Evolutionary conservation across 2,888 invertebrate species (phyloP).

Genomic region (Sinohyriopsis cumingii): DNA sequence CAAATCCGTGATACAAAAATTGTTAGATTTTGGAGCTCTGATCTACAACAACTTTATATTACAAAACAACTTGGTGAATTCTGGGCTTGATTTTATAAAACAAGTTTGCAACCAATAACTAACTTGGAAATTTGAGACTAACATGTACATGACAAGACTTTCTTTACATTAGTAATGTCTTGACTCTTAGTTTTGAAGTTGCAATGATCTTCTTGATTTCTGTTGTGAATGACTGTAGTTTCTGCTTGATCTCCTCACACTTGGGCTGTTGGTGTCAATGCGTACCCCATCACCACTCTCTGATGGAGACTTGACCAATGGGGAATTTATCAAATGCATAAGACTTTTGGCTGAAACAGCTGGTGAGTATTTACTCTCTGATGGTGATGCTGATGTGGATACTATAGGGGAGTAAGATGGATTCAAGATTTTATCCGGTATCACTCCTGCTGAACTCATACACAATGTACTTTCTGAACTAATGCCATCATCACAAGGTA

Average conservation of each 20-base stretch:
- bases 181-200: conserved; percentile 31
- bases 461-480: no score
- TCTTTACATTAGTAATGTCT: no score
- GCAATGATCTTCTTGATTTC: conserved; percentile 40
- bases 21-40: no score
- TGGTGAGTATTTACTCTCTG: conserved; percentile 50
- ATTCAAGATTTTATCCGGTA: neutral
- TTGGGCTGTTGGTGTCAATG: conserved; percentile 12
- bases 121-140: no score
- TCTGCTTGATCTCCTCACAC: conserved; percentile 15
- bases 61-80: no score
- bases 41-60: no score
- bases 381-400: conserved; percentile 22
- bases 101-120: no score
- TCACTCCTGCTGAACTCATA: no score
- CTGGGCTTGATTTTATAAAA: no score
- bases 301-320: conserved; percentile 40
- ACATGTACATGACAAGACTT: no score
- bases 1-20: no score
- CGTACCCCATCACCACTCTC: conserved; percentile 2
- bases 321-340: conserved; percentile 58
- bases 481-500: no score
- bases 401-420: neutral
- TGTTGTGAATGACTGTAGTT: conserved; percentile 5
- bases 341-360: conserved; percentile 55